These are phyloP conservation scores for Bombyx mori DNA, from an alignment of 1,140 invertebrate genomes.

Conservation along the genomic window DNA sequence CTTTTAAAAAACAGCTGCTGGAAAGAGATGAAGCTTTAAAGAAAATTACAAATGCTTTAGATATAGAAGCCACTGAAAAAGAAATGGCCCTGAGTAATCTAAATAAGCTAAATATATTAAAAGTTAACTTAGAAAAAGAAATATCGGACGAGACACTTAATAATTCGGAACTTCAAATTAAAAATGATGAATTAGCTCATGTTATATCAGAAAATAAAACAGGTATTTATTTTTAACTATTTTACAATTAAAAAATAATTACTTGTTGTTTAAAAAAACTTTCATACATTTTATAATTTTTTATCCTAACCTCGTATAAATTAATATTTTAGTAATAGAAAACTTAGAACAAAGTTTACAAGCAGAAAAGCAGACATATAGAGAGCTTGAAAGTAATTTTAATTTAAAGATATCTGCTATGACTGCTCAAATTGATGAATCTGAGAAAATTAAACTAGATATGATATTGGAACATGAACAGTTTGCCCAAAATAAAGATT, in stretches of 20 bases:
- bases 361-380: constrained; percentile 17
- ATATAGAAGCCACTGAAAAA: constrained; percentile 9
- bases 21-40: constrained; percentile 8
- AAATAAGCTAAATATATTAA: constrained; percentile 12
- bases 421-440: constrained; percentile 24
- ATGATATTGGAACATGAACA: constrained; percentile 15
- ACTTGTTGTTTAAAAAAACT: not conserved
- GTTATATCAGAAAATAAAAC: constrained; percentile 15
- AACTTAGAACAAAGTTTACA: constrained; percentile 16
- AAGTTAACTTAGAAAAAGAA: constrained; percentile 10
- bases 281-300: not conserved
- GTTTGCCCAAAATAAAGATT: constrained; percentile 19
- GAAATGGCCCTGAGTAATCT: constrained; percentile 8
- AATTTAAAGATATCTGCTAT: constrained; percentile 21
- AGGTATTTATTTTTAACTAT: constrained; percentile 3
- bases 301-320: not conserved
- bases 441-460: constrained; percentile 25
- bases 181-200: constrained; percentile 10
- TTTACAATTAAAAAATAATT: not conserved
- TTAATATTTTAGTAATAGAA: constrained; percentile 15
- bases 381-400: constrained; percentile 18
- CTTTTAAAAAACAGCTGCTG: constrained; percentile 12
- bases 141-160: constrained; percentile 11
- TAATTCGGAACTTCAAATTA: constrained; percentile 12
- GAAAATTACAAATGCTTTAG: constrained; percentile 6